phyloP scores from a whole-genome alignment of 1,140 invertebrate genomes.

The Plodia interpunctella region DNA sequence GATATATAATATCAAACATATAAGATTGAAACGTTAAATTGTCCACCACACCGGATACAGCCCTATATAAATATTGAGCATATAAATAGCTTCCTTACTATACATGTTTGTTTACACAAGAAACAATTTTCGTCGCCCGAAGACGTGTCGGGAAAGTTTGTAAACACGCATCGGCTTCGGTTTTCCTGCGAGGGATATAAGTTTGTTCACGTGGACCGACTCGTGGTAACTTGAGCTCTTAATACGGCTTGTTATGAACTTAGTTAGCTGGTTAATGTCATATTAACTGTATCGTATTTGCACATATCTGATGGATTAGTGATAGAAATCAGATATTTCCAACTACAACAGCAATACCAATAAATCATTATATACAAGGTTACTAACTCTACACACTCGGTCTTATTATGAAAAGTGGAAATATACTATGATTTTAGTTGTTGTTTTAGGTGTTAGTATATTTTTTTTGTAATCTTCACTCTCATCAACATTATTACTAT shows the following conservation, averaged over 20 bases:
- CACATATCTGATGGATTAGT: too few relatives aligned
- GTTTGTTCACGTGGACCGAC: constrained; percentile 23
- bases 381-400: too few relatives aligned
- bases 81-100: constrained; percentile 2
- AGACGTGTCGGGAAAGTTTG: constrained; percentile 23
- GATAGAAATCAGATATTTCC: too few relatives aligned
- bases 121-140: constrained; percentile 16
- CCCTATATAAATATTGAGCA: not conserved
- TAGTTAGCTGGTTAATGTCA: not conserved
- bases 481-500: too few relatives aligned
- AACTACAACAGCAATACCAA: too few relatives aligned
- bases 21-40: not conserved
- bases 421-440: too few relatives aligned
- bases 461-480: too few relatives aligned
- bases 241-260: not conserved
- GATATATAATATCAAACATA: not conserved
- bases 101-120: constrained; percentile 5
- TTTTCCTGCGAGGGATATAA: constrained; percentile 18
- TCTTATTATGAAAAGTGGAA: too few relatives aligned
- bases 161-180: constrained; percentile 24
- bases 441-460: too few relatives aligned
- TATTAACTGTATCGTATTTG: too few relatives aligned
- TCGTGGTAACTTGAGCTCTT: not conserved
- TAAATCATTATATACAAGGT: too few relatives aligned
- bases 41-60: not conserved